These are phyloP conservation scores for Pachymerium ferrugineum DNA, from an alignment of 2,888 invertebrate species.

Conservation along the genomic window DNA sequence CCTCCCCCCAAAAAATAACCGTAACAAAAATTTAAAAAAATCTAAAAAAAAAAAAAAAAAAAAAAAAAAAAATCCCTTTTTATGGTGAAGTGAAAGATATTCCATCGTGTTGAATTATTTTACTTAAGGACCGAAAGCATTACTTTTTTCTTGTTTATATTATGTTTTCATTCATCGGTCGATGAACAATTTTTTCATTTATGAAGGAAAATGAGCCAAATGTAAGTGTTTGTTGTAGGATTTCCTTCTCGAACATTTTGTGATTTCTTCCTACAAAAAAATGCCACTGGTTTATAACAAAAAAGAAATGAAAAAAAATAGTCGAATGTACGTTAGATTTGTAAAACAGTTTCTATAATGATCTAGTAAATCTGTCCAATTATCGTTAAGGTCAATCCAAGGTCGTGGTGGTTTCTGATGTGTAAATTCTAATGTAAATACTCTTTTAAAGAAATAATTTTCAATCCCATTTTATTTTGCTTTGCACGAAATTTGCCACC, in stretches of 20 bases:
- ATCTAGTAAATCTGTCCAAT: not conserved
- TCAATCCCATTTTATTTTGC: not conserved
- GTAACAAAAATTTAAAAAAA: too few relatives aligned
- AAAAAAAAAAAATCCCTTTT: too few relatives aligned
- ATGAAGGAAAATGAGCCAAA: too few relatives aligned
- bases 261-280: too few relatives aligned
- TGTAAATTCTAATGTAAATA: not conserved
- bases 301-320: not conserved
- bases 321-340: not conserved
- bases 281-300: too few relatives aligned
- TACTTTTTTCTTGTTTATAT: not conserved
- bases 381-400: not conserved
- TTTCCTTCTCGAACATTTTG: too few relatives aligned
- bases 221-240: too few relatives aligned
- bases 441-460: not conserved
- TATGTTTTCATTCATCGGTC: not conserved
- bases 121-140: not conserved
- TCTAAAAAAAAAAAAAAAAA: too few relatives aligned
- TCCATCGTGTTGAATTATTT: not conserved
- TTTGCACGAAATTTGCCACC: not conserved
- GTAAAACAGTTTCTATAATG: not conserved
- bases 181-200: not conserved
- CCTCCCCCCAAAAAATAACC: too few relatives aligned
- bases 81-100: not conserved
- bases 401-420: not conserved